These are phyloP conservation scores for Brachyhypopomus occidentalis DNA, from an alignment of 2,113 vertebrate species.

Conservation along the genomic window DNA sequence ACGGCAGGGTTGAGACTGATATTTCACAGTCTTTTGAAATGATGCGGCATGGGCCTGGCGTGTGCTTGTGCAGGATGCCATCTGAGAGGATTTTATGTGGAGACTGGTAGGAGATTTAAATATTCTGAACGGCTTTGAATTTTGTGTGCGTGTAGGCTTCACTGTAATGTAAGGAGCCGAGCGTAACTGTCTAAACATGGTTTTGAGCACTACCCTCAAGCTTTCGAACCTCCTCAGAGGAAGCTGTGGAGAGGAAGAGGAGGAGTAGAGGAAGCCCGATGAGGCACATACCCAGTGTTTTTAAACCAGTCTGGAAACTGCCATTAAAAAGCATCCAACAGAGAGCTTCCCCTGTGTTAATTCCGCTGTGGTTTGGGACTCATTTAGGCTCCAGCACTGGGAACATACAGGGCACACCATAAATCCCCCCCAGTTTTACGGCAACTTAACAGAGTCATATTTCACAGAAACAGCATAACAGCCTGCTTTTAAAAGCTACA, in stretches of 20 bases:
- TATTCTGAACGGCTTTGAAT: no score
- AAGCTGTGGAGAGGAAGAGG: not conserved
- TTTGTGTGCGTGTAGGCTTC: no score
- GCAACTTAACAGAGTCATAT: not conserved
- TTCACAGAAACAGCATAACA: constrained; percentile 13
- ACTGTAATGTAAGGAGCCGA: no score
- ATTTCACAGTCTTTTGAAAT: no score
- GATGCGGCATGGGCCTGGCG: no score
- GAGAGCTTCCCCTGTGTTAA: constrained; percentile 10
- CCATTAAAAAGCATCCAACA: constrained; percentile 27
- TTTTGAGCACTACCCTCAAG: not conserved
- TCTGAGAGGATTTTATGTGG: no score
- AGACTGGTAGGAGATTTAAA: no score
- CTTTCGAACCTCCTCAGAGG: not conserved
- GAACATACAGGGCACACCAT: not conserved
- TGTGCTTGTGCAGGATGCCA: no score
- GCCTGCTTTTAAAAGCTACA: not conserved
- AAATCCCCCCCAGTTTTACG: constrained; percentile 10
- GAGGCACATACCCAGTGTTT: not conserved
- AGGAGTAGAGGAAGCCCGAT: not conserved
- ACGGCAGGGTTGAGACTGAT: no score
- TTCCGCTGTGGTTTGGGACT: constrained; percentile 38
- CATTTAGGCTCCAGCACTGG: not conserved
- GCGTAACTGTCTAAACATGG: not conserved
- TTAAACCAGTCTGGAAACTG: not conserved